Evolutionary conservation across 2,113 vertebrate species (phyloP).

Genomic region (Microcebus lehilahytsara): DNA sequence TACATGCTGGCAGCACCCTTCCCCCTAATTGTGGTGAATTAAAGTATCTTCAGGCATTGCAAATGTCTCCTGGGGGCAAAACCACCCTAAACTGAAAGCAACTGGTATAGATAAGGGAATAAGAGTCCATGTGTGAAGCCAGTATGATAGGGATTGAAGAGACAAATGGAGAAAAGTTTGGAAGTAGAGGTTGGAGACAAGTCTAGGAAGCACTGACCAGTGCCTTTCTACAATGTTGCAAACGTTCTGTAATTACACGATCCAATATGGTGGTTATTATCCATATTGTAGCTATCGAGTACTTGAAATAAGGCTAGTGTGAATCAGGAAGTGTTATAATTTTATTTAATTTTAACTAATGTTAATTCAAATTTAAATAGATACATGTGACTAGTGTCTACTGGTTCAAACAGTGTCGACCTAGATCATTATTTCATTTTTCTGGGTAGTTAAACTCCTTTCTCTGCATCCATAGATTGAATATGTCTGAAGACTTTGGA

Average conservation of each 20-base stretch:
- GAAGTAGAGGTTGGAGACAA: neutral
- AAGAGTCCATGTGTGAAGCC: neutral
- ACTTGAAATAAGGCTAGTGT: neutral
- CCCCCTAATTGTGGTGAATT: neutral
- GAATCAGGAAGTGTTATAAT: neutral
- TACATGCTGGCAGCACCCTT: neutral
- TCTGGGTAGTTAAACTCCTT: neutral
- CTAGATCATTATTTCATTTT: neutral
- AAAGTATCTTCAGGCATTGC: neutral
- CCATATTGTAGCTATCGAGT: neutral
- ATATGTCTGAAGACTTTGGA: neutral
- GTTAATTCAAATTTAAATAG: neutral
- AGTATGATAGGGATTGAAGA: neutral
- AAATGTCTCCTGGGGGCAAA: neutral
- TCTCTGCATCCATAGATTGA: neutral
- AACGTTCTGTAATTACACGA: neutral
- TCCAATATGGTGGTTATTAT: neutral
- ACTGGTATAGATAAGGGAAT: neutral
- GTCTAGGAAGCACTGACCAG: fast-evolving
- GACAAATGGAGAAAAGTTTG: neutral
- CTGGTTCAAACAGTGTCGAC: neutral
- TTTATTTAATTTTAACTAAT: neutral
- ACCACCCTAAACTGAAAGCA: neutral
- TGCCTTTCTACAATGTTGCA: neutral
- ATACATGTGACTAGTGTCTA: neutral